These are phyloP conservation scores for Chionodraco myersi DNA, from an alignment of 2,113 vertebrate species.

Conservation along the genomic window DNA sequence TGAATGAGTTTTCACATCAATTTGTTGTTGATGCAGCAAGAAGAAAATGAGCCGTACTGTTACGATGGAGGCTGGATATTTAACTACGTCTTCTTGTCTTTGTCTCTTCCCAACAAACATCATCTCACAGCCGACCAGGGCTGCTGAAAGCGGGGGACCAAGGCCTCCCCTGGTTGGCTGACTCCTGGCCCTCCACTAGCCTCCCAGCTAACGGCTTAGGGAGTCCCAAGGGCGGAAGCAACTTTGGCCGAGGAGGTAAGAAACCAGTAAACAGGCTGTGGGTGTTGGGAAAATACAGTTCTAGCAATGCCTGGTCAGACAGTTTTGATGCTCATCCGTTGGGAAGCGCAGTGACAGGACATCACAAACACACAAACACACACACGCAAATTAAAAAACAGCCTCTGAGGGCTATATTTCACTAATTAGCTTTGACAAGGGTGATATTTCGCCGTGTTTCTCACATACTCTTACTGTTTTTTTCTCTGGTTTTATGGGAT, in stretches of 20 bases:
- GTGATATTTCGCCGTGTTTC: conserved; percentile 67
- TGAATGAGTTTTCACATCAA: conserved; percentile 77
- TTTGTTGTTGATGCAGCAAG: conserved; percentile 76
- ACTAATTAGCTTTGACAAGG: conserved; percentile 75
- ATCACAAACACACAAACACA: conserved; percentile 54
- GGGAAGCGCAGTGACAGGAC: conserved; percentile 69
- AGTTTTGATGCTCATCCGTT: conserved; percentile 71
- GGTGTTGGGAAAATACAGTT: conserved; percentile 35
- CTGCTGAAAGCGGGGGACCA: conserved; percentile 91
- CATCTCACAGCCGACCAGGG: conserved; percentile 88
- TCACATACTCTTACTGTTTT: conserved; percentile 36
- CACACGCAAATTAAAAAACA: conserved; percentile 67
- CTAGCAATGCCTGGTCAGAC: conserved; percentile 69
- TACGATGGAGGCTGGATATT: conserved; percentile 38
- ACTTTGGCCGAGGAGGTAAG: conserved; percentile 93
- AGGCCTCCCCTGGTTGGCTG: conserved; percentile 94
- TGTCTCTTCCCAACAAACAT: conserved; percentile 40
- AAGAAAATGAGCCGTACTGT: conserved; percentile 62
- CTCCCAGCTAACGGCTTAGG: conserved; percentile 91
- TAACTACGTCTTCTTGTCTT: conserved; percentile 45
- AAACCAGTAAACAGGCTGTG: conserved; percentile 41
- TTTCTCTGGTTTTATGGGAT: not conserved
- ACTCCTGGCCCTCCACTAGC: conserved; percentile 96
- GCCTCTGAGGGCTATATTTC: conserved; percentile 69
- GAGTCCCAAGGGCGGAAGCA: conserved; percentile 89